Conservation (phyloP, 2,888 invertebrate genomes). For the Heteromyza rotundicornis region DNA sequence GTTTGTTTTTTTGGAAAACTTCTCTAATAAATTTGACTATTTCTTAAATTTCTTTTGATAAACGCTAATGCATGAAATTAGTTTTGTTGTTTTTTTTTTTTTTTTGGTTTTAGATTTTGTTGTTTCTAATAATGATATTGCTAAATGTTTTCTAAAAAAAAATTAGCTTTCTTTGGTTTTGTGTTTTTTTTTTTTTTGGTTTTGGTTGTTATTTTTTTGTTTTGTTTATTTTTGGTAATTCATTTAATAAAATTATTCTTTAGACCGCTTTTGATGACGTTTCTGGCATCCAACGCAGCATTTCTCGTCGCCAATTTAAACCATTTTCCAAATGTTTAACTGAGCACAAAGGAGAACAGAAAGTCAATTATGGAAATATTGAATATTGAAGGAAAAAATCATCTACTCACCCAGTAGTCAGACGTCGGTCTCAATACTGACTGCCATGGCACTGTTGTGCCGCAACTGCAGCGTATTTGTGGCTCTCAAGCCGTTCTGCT, state of each 20-base stretch:
- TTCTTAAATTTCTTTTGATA: constrained; percentile 21
- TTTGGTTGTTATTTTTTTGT: too few relatives aligned
- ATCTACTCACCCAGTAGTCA: constrained; percentile 82
- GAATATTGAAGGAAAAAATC: background rate
- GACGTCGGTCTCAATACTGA: constrained; percentile 94
- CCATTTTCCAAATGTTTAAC: constrained; percentile 62
- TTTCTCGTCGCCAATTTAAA: constrained; percentile 63
- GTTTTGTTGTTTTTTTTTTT: constrained; percentile 27
- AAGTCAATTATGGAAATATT: background rate
- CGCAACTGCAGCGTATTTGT: constrained; percentile 61
- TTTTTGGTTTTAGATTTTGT: too few relatives aligned
- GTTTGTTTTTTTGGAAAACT: constrained; percentile 24
- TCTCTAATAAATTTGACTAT: constrained; percentile 26
- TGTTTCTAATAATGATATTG: constrained; percentile 36
- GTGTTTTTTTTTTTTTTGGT: too few relatives aligned
- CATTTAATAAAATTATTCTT: constrained; percentile 48
- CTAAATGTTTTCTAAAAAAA: constrained; percentile 32
- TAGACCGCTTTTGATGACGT: constrained; percentile 63
- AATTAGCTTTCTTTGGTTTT: constrained; percentile 19
- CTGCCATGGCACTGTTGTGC: constrained; percentile 82
- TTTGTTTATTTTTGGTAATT: background rate
- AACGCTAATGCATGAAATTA: constrained; percentile 28
- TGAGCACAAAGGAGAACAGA: constrained; percentile 29
- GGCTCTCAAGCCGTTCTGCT: constrained; percentile 47
- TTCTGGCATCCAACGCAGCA: constrained; percentile 63